Conservation (phyloP, 2,888 invertebrate species). For the Kuschelorhynchus macadamiae region DNA sequence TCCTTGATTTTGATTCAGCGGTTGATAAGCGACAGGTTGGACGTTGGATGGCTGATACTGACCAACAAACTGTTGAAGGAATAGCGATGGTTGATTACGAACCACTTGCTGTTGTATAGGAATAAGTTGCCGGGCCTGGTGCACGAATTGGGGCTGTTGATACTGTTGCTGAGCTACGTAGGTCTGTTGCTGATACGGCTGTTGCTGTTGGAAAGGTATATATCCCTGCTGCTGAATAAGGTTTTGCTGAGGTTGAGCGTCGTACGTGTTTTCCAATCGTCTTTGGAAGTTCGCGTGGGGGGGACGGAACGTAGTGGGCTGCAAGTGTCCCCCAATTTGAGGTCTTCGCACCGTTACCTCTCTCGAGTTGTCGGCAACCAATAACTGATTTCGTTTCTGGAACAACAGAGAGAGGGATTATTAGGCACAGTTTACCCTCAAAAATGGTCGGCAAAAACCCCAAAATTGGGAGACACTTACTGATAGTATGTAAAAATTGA, state of each 20-base stretch:
- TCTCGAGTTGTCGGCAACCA: conserved; percentile 46
- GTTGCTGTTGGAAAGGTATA: conserved; percentile 48
- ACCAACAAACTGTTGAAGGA: conserved; percentile 47
- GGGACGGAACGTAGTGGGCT: conserved; percentile 69
- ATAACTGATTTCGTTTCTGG: conserved; percentile 66
- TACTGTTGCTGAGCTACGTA: conserved; percentile 32
- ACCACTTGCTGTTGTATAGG: conserved; percentile 35
- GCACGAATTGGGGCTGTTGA: conserved; percentile 32
- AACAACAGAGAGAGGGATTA: conserved; percentile 56
- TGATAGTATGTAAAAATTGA: too few species aligned
- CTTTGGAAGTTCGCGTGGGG: conserved; percentile 39
- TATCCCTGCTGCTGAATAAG: conserved; percentile 41
- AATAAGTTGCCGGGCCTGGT: conserved; percentile 28
- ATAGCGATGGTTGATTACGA: conserved; percentile 53
- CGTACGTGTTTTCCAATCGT: conserved; percentile 35
- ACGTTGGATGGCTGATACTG: conserved; percentile 31
- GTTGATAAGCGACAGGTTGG: conserved; percentile 46
- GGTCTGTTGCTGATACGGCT: conserved; percentile 29
- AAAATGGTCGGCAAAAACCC: background rate
- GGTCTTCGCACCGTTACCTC: conserved; percentile 60
- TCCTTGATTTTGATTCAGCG: conserved; percentile 56
- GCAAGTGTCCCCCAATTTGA: conserved; percentile 65
- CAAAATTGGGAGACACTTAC: conserved; percentile 34
- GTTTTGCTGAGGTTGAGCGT: conserved; percentile 51
- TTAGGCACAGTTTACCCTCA: conserved; percentile 16